Evolutionary conservation across 2,888 invertebrate species (phyloP), one percentile per base, ranked within the genome.

Genomic region (Gastrophysa polygoni): DNA sequence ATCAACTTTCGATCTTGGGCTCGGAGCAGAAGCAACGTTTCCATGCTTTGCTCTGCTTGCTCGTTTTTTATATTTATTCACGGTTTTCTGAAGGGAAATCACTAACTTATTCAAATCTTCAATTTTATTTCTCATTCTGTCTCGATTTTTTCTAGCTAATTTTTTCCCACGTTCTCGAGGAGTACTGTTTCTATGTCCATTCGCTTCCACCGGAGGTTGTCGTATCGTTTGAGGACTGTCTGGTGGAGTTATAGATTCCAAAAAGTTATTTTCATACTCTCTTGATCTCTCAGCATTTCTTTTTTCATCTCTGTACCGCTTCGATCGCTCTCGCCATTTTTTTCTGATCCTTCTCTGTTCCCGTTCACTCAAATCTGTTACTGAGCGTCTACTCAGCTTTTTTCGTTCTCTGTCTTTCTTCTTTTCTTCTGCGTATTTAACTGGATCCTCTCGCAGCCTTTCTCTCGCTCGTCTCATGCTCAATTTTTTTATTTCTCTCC

Each of bases 21-120:
- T 49, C 11, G 32, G 11, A 32, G 8, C 8, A 2, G 8, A 11
- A 32, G 32, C 3, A 49, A 16, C 24, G 49, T 28, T 49, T 21
- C 11, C n/a, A 11, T 49, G n/a, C 14, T 29, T 20, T 49, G 49
- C 49, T 49, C 29, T 49, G 49, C n/a, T 16, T 49, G 16, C 24
- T 49, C 49, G 28, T n/a, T 21, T 49, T 29, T n/a, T 49, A 21
- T 49, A 49, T 49, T 49, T 49, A 49, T 49, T 49, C 14, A 49
- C 49, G 10, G 49, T 21, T 21, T 49, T 49, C 29, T 49, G 14
- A 11, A 49, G 24, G 14, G 49, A 24, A 49, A 5, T 14, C 8
- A 48, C 17, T 11, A 16, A 16, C 29, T 49, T 28, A 8, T 49
- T 16, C 10, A 17, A 29, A 29, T 49, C 49, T 16, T 28, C 29